Conservation (phyloP, 2,888 invertebrate species). For the Tiliacea citrago region DNA sequence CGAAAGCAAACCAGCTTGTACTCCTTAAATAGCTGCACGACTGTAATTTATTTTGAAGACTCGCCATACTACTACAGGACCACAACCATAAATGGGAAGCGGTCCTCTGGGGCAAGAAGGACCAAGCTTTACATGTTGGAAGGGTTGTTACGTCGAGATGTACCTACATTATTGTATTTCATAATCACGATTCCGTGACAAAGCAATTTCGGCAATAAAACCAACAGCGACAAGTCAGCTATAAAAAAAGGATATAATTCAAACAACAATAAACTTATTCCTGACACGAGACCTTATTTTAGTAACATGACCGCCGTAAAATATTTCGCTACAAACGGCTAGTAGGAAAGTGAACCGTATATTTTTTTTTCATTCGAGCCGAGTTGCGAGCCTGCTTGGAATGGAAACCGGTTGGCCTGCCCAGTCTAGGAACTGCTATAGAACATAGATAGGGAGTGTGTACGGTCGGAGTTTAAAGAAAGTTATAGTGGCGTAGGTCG, state of each 20-base stretch:
- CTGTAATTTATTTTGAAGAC: constrained; percentile 29
- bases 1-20: constrained; percentile 7
- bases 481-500: constrained; percentile 86
- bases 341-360: constrained; percentile 59
- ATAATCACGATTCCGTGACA: constrained; percentile 59
- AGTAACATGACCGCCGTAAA: constrained; percentile 64
- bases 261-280: constrained; percentile 66
- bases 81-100: neutral
- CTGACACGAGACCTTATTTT: constrained; percentile 56
- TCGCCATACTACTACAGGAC: neutral
- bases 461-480: constrained; percentile 79
- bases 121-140: constrained; percentile 1
- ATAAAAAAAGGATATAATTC: constrained; percentile 60
- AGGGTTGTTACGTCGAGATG: neutral
- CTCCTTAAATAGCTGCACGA: constrained; percentile 15
- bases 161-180: constrained; percentile 28
- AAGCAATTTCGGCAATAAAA: constrained; percentile 59
- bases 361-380: constrained; percentile 52
- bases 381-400: constrained; percentile 60
- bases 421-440: constrained; percentile 72
- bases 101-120: neutral
- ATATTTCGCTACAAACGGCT: constrained; percentile 58
- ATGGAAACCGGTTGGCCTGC: constrained; percentile 72
- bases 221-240: constrained; percentile 52
- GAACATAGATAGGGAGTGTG: constrained; percentile 61